Evolutionary conservation across 1,140 invertebrate genomes (phyloP), one percentile per base, ranked within the genome.

Genomic region (Diorhabda elongata): DNA sequence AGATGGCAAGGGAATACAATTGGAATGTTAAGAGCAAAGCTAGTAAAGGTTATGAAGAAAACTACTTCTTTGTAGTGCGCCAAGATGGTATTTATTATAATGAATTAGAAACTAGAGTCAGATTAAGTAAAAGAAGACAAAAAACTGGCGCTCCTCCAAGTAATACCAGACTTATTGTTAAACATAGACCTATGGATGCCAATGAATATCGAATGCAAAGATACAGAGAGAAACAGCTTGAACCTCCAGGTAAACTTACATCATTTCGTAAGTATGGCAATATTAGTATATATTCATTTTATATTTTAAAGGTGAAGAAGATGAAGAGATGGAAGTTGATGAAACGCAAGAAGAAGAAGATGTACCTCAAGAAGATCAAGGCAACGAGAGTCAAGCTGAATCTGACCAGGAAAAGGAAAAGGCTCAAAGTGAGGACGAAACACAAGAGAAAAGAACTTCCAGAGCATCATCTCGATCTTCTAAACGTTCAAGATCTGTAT

Each of bases 11-110:
- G 74, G 95, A 97, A 81, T 97, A 97, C 78, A 97, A 97, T 77
- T 98, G 97, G 97, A 98, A 98, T 83, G 97, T 99, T 2, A 98
- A 99, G 80, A 98, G 94, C 80, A 99, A 98, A 85, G 90, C 94
- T 0, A 96, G 94, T 0, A 97, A 98, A 81, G 97, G 96, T 56
- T 98, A 98, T 78, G 96, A 98, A 82, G 97, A 99, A 82, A 99
- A 97, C 82, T 99, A 98, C 81, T 99, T 98, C 83, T 92, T 99
- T 82, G 92, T 98, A 67, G 88, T 97, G 64, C 87, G 95, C 65
- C 89, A 93, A 73, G 92, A 97, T 78, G 92, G 91, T 61, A 92
- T 97, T 42, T 98, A 92, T 82, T 99, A 98, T 81, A 97, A 99
- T 85, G 97, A 99, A 82, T 79, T 99, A 73, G 97, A 99, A 83